Evolutionary conservation across 2,113 vertebrate genomes (phyloP).

Genomic region (Gobiocypris rarus): DNA sequence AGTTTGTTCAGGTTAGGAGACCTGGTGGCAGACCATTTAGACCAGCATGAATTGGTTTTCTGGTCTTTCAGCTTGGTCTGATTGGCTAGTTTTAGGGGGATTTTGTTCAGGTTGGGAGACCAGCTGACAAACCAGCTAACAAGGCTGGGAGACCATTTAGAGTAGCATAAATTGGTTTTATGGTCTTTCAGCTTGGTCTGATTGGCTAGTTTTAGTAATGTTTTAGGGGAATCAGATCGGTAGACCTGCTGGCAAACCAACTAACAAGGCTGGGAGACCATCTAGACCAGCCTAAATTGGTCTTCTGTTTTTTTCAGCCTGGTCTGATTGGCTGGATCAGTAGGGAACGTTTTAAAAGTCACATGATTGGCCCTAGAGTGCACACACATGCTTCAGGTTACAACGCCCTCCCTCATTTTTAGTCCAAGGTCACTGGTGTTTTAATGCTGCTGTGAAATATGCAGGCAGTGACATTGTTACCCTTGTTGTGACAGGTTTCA

Average conservation of each 20-base stretch:
- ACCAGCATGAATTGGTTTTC: not conserved
- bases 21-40: no score
- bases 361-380: conserved; percentile 8
- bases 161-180: not conserved
- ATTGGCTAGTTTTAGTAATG: not conserved
- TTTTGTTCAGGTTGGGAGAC: not conserved
- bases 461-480: conserved; percentile 79
- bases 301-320: no score
- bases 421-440: conserved; percentile 42
- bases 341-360: conserved; percentile 36
- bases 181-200: not conserved
- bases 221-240: not conserved
- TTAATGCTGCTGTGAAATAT: conserved; percentile 47
- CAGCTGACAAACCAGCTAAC: no score
- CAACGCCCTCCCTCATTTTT: not conserved
- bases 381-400: conserved; percentile 38
- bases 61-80: not conserved
- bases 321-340: no score
- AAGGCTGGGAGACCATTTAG: not conserved
- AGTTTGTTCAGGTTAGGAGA: no score
- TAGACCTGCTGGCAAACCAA: not conserved
- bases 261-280: not conserved
- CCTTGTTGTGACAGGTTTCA: conserved; percentile 81
- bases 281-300: not conserved
- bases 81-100: not conserved